Evolutionary conservation across 2,888 invertebrate species (phyloP).

Genomic region (Palloptera scutellata): DNA sequence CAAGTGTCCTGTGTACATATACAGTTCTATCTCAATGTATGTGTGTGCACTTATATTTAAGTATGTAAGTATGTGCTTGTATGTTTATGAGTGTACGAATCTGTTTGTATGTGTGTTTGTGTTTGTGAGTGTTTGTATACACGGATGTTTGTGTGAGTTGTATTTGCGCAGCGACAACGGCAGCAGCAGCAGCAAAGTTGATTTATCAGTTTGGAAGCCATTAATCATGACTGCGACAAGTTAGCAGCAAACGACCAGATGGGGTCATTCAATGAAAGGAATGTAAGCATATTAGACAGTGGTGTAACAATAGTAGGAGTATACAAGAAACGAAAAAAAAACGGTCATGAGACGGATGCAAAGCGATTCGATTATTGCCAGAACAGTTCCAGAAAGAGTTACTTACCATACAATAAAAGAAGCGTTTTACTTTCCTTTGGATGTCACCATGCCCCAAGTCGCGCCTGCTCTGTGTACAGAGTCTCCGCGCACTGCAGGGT

Average conservation of each 20-base stretch:
- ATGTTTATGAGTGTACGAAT: background rate
- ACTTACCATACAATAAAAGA: too few species aligned
- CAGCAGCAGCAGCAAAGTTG: constrained; percentile 48
- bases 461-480: too few species aligned
- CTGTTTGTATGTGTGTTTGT: background rate
- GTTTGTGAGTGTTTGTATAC: background rate
- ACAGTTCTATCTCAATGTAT: constrained; percentile 5
- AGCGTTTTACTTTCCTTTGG: too few species aligned
- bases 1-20: too few species aligned
- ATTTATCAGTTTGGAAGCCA: constrained; percentile 58
- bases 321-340: too few species aligned
- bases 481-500: too few species aligned
- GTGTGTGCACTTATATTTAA: background rate
- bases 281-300: constrained; percentile 12
- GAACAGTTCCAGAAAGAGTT: too few species aligned
- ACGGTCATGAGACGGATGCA: too few species aligned
- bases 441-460: too few species aligned
- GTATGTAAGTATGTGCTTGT: background rate
- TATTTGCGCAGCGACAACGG: constrained; percentile 46
- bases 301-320: too few species aligned
- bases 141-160: constrained; percentile 30
- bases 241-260: constrained; percentile 56
- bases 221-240: constrained; percentile 58
- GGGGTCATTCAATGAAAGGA: constrained; percentile 42
- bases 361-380: too few species aligned